phyloP scores from a whole-genome alignment of 2,888 invertebrate species.

The Plagodis pulveraria region DNA sequence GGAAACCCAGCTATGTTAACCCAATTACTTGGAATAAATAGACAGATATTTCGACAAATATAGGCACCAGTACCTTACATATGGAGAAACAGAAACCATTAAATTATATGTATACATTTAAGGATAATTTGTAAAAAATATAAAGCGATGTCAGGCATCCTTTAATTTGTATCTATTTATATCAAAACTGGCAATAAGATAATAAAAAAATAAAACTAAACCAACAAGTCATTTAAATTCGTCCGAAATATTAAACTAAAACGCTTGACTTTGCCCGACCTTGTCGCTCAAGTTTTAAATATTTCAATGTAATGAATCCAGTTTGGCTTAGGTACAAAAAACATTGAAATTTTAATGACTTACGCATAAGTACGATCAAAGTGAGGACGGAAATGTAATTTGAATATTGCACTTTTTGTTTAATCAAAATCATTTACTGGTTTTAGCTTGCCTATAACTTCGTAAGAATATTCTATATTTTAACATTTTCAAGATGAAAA shows the following conservation, averaged over 20 bases:
- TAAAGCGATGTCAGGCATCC: no score
- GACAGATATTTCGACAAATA: no score
- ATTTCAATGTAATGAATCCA: constrained; percentile 28
- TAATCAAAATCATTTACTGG: no score
- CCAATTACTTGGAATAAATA: no score
- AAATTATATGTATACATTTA: no score
- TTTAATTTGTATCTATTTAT: background rate
- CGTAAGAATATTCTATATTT: no score
- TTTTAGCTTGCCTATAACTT: no score
- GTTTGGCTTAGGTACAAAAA: constrained; percentile 30
- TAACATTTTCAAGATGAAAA: no score
- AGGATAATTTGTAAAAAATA: no score
- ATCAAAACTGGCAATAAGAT: background rate
- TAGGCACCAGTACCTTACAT: no score
- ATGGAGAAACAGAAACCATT: no score
- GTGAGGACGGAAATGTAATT: background rate
- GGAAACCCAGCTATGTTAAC: no score
- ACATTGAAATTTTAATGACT: constrained; percentile 7
- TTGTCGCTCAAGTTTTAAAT: constrained; percentile 22
- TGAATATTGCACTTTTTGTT: background rate
- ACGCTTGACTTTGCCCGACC: constrained; percentile 22
- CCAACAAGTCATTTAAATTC: constrained; percentile 2
- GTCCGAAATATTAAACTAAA: constrained; percentile 1
- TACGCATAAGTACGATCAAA: constrained; percentile 1
- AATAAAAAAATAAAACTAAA: constrained; percentile 1